Evolutionary conservation across 2,888 invertebrate species (phyloP), one percentile per base, ranked within the genome.

Genomic region (Dugesia japonica): DNA sequence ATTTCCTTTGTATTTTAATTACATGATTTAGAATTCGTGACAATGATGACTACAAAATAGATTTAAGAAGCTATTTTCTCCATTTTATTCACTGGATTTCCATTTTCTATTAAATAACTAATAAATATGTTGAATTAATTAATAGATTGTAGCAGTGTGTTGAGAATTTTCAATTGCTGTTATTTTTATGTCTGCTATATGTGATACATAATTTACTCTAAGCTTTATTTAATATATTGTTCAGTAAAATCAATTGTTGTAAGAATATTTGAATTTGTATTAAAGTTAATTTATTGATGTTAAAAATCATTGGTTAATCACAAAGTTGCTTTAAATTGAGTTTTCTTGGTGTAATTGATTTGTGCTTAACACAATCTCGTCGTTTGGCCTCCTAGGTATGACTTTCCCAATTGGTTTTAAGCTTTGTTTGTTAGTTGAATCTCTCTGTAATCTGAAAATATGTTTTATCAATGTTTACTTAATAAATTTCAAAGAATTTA

Each of bases 21-120:
- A 95, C 87, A 94, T 56, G n/a, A 20, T 56, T n/a, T 94, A 83
- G 95, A 95, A 88, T 95, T 95, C 89, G 89, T 95, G 84, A 94
- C 94, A 86, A 95, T 95, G 94, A 95, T 95, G 94, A 94, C 94
- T 85, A 90, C 94, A 85, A 95, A 95, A 33, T 76, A 75, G 42
- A 71, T 38, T 73, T 7, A 17, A 72, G 28, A 27, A 28, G 28
- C 1, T 72, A n/a, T 56, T 56, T 56, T 56, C 56, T 56, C 56
- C 56, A 56, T 56, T 56, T 56, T 56, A 56, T 56, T 56, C 56
- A 56, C 56, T 56, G 20, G n/a, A 56, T 56, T 56, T 56, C 23
- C 56, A 20, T n/a, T 56, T 23, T 56, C 56, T 56, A n/a, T 56
- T 23, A 23, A 31, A 31, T 31, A 31, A 31, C 31, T 31, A 31